These are phyloP conservation scores for Asobara japonica DNA, from an alignment of 1,140 invertebrate genomes.

Conservation along the genomic window DNA sequence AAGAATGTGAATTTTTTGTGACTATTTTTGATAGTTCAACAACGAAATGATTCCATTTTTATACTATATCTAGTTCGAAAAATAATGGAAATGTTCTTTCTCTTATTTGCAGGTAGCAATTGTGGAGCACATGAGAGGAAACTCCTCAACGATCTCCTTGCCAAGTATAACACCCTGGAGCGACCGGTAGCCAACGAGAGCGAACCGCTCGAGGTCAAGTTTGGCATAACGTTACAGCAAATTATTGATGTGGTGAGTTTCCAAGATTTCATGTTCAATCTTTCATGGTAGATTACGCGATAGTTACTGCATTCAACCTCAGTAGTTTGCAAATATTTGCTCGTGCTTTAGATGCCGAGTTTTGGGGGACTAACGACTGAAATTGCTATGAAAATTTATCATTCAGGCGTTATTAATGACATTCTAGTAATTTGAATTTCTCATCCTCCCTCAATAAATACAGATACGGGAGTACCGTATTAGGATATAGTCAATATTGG, in stretches of 20 bases:
- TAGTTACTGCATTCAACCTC: neutral
- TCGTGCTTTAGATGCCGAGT: neutral
- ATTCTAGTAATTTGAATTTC: no score
- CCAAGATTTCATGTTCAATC: neutral
- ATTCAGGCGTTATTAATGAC: no score
- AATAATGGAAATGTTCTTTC: neutral
- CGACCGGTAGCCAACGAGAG: conserved; percentile 96
- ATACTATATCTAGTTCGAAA: no score
- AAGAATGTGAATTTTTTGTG: no score
- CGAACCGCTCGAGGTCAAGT: conserved; percentile 90
- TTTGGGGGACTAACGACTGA: no score
- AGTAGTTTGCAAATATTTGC: neutral
- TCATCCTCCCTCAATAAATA: no score
- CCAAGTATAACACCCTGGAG: conserved; percentile 95
- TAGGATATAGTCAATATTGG: no score
- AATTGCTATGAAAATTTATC: no score
- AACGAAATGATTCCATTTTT: no score
- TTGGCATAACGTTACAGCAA: conserved; percentile 96
- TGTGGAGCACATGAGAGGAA: conserved; percentile 90
- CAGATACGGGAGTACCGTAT: no score
- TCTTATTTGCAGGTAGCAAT: conserved; percentile 73
- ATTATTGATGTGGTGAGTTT: conserved; percentile 97
- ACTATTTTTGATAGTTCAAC: no score
- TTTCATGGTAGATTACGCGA: neutral
- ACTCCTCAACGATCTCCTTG: conserved; percentile 86